Evolutionary conservation across 1,140 invertebrate species (phyloP).

Genomic region (Arion vulgaris): DNA sequence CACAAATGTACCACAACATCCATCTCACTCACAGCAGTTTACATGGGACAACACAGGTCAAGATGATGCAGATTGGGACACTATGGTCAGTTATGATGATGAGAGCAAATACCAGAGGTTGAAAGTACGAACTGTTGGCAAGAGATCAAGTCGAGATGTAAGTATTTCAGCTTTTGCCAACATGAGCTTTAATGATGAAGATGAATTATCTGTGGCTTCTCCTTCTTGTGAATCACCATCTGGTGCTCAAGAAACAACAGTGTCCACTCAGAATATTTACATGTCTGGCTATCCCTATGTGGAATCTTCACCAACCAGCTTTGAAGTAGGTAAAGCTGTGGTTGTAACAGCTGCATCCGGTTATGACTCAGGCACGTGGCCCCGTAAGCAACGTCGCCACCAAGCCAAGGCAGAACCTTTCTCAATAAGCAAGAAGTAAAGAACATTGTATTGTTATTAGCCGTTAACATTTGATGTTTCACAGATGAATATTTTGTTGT

Average conservation of each 20-base stretch:
- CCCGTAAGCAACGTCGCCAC: slow-evolving; percentile 57
- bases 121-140: slow-evolving; percentile 21
- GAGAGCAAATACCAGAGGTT: slow-evolving; percentile 44
- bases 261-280: slow-evolving; percentile 49
- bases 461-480: neutral
- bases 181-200: slow-evolving; percentile 69
- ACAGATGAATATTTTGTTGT: neutral
- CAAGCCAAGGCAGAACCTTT: slow-evolving; percentile 48
- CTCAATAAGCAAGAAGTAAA: slow-evolving; percentile 45
- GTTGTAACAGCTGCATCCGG: slow-evolving; percentile 51
- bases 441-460: neutral
- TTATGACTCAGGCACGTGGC: slow-evolving; percentile 66
- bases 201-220: slow-evolving; percentile 47
- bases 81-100: slow-evolving; percentile 36
- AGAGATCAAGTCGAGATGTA: slow-evolving; percentile 49
- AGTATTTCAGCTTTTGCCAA: slow-evolving; percentile 64
- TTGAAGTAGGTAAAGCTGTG: slow-evolving; percentile 51
- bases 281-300: slow-evolving; percentile 31
- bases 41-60: slow-evolving; percentile 6
- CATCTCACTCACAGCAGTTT: neutral
- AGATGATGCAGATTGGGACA: slow-evolving; percentile 35
- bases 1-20: neutral
- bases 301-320: slow-evolving; percentile 42
- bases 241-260: slow-evolving; percentile 40
- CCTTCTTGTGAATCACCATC: slow-evolving; percentile 29